A percentile compares a stretch with the other conserved stretches of the same genome.
Evolutionary conservation across 1,140 invertebrate genomes (phyloP).

Genomic region (Drosophila pandora): DNA sequence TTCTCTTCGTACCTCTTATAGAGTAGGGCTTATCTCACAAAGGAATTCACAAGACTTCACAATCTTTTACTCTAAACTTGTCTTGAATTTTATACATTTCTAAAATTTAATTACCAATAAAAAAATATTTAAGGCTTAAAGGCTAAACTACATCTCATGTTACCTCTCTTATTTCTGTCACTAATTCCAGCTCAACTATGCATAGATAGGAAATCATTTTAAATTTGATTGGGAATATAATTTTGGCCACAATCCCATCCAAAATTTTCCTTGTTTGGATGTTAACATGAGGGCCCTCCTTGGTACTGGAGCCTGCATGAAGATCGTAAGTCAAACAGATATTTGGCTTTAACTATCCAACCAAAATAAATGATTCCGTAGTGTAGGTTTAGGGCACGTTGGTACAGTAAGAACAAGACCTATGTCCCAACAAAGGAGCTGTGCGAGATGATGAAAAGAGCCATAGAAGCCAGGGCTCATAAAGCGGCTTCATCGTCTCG

Average conservation of each 20-base stretch:
- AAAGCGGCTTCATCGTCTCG: not conserved
- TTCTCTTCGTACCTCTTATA: not conserved
- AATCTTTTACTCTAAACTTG: too few species aligned
- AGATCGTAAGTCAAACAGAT: conserved; percentile 8
- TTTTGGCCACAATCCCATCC: not conserved
- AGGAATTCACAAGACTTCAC: too few species aligned
- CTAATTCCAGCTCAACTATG: not conserved
- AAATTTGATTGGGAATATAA: not conserved
- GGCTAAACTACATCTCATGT: too few species aligned
- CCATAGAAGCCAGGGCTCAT: not conserved
- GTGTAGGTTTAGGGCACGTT: conserved; percentile 3
- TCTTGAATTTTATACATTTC: too few species aligned
- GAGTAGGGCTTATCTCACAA: too few species aligned
- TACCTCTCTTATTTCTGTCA: conserved; percentile 13
- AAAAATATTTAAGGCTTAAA: not conserved
- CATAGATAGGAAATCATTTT: not conserved
- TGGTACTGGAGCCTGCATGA: conserved; percentile 1
- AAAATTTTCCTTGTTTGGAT: conserved; percentile 7
- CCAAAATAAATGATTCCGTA: not conserved
- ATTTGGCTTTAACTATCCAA: not conserved
- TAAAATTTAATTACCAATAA: not conserved
- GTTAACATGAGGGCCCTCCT: conserved; percentile 18
- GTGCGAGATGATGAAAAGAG: not conserved
- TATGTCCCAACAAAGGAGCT: not conserved
- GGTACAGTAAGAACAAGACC: not conserved